Base-by-base conservation (phyloP, 2,888 invertebrate species). In the Apotomis capreana region DNA sequence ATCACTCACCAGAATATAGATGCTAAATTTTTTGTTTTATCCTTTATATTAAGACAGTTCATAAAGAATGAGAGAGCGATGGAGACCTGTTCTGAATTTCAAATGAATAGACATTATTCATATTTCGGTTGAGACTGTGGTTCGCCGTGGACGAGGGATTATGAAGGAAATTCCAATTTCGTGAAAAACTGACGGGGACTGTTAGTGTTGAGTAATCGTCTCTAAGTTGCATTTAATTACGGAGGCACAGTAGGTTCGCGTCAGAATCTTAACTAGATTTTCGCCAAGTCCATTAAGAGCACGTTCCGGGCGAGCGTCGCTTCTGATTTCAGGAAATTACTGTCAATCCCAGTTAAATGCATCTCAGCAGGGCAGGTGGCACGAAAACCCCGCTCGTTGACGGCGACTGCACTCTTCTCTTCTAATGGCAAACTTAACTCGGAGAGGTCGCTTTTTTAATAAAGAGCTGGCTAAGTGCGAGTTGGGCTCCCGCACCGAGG, bases 81-180 rank as follows among this genome's bases (percentile, higher is more conserved):
- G 81, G 80, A 68, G 79, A 77, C 80, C 84, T 86, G 80, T 80
- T 87, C 84, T 86, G 87, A 86, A 87, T 87, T 87, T 83, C 84
- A 86, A 88, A 87, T 87, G 82, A 84, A 85, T 81, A 79, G 80
- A 84, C 80, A 78, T 86, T 84, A 87, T 87, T 85, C 84, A 84
- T 85, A 87, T 86, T 86, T 84, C 81, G 83, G 82, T 81, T 77
- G 80, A 80, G 77, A 75, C 79, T 78, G 75, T 78, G 75, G 80
- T 77, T 76, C 77, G 75, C 77, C 76, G 75, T 78, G 76, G 78
- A 78, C 78, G 75, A 76, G 69, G 80, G 81, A 83, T 86, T 84
- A 85, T 76, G 78, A 81, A 76, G 74, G 72, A 79, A 81, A 81
- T 79, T 73, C 74, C 68, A 74, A 77, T 79, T 76, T 79, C 75